Evolutionary conservation across 2,113 vertebrate genomes (phyloP), one percentile per base, ranked within the genome.

Genomic region (Scophthalmus maximus): DNA sequence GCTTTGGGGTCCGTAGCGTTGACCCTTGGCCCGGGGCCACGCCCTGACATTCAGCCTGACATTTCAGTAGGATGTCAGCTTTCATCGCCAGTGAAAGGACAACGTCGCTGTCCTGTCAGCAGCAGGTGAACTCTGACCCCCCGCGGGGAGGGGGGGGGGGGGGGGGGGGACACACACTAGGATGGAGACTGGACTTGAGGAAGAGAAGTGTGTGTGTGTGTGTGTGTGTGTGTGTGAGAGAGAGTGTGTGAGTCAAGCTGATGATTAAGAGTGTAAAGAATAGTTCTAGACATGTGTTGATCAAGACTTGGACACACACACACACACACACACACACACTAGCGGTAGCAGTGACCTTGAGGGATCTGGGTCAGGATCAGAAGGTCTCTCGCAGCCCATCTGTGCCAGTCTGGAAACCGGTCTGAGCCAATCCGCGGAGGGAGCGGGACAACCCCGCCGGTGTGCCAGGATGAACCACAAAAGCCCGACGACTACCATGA

Each of bases 41-140:
- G 51, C 56, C 63, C 63, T 87, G 90, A 87, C 88, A 92, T 92
- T 93, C 86, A 90, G 72, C 55, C n/a, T 86, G 90, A 87, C 88
- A 92, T 92, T 92, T 92, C 68, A 79, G 76, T 57, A 72, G 78
- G 81, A 88, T 81, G 57, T 76, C 80, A 51, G 79, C 60, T 78
- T 64, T 68, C 79, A 44, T 50, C 69, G 30, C 65, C 6, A 12
- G 58, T 79, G n/a, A 82, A 91, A 87, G 92, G 85, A 88, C 78
- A 84, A 71, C 14, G 17, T 72, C 65, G 55, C 77, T 86, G 82
- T 81, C 70, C 88, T 84, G 84, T 82, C 80, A 86, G 76, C 53
- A 59, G 65, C 56, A 71, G 81, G 53, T 78, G 63, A 84, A 40
- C 82, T 78, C 47, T 85, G 77, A 88, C 78, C 71, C 69, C 3